Evolutionary conservation across 2,797 vertebrate genomes (phyloP), one percentile per base, ranked within the genome.

Genomic region (Podarcis siculus): DNA sequence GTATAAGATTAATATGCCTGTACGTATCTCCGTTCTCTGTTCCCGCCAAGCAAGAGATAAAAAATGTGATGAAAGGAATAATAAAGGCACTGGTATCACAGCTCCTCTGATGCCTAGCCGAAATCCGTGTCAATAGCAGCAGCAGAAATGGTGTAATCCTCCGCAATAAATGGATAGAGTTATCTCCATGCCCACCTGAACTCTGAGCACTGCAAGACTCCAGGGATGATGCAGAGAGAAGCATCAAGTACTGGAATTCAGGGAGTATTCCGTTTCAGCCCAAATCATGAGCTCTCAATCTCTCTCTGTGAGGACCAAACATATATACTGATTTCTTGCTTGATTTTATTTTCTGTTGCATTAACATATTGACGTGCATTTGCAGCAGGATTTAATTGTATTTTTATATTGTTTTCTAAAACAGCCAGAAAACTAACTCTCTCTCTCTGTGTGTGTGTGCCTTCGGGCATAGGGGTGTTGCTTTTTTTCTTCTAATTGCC

Each of bases 111-210:
- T 10, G n/a, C 73, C 32, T 61, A 85, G 6, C 32, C 55, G 69
- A 69, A 89, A 32, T 19, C 12, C 6, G 79, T 78, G 3, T 55
- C 12, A 81, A 72, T 0, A 37, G n/a, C 39, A 87, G 2, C 30
- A 87, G 35, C 32, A 89, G 67, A 17, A 39, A 90, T 76, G 21
- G 87, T 86, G 27, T 78, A 42, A 1, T 80, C 75, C 15, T 32
- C 21, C 66, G 64, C 25, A 35, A 45, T 23, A 61, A 82, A 64
- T 73, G 67, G n/a, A 25, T 3, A n/a, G 42, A 73, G 25, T 3
- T 84, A 25, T 45, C 13, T 79, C 39, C 25, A 80, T 42, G 58
- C 45, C 21, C 58, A 58, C 9, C 55, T 72, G 45, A 78, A 66
- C 10, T 15, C n/a, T 78, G 15, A 79, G 15, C 12, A 35, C 37